Evolutionary conservation across 1,140 invertebrate species (phyloP).

Genomic region (Leguminivora glycinivorella): DNA sequence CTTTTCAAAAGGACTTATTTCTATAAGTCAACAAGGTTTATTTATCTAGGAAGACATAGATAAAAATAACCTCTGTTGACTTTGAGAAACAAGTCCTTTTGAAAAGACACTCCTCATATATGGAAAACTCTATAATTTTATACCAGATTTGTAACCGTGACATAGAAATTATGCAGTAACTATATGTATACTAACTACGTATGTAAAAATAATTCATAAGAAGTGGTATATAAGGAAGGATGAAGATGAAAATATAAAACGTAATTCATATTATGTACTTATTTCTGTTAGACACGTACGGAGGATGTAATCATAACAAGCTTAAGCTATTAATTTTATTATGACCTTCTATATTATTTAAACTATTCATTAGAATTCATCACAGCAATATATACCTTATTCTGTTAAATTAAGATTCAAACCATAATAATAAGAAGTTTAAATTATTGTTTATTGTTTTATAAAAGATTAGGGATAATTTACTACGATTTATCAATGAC

Average conservation of each 20-base stretch:
- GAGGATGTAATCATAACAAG: not conserved
- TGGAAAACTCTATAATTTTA: too few species aligned
- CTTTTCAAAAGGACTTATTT: too few species aligned
- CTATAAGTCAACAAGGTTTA: too few species aligned
- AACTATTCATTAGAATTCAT: not conserved
- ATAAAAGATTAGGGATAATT: conserved; percentile 6
- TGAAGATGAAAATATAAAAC: not conserved
- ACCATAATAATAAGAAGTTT: not conserved
- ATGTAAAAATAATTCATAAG: not conserved
- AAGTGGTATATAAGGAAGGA: not conserved
- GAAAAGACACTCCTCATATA: too few species aligned
- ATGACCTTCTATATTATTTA: not conserved
- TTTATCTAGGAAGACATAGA: too few species aligned
- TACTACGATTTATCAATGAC: conserved; percentile 8
- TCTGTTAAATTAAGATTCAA: not conserved
- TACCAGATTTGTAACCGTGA: too few species aligned
- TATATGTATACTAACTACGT: not conserved
- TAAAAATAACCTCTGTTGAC: too few species aligned
- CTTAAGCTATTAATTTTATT: not conserved
- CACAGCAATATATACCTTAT: not conserved
- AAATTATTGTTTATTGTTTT: not conserved
- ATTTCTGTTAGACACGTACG: not conserved
- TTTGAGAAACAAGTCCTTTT: too few species aligned
- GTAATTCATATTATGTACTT: not conserved
- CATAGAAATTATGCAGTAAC: too few species aligned